Evolutionary conservation across 2,888 invertebrate genomes (phyloP).

Genomic region (Watsonalla binaria): DNA sequence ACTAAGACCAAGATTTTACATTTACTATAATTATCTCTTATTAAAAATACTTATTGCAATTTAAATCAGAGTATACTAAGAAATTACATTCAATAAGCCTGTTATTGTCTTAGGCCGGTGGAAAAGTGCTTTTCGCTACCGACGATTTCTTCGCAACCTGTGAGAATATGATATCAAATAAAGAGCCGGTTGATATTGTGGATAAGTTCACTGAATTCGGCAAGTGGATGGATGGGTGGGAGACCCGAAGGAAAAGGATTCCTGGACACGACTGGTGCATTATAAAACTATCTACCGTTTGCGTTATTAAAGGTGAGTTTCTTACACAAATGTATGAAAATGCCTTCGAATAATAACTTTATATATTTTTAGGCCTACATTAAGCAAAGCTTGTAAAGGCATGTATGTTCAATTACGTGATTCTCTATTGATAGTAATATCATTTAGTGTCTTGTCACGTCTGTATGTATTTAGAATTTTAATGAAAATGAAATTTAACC

Average conservation of each 20-base stretch:
- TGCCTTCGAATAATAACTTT: not conserved
- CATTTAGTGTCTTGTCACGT: no score
- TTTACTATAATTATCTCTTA: no score
- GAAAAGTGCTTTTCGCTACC: slow-evolving; percentile 78
- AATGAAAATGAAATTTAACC: no score
- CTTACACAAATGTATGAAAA: not conserved
- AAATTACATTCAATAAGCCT: slow-evolving; percentile 2
- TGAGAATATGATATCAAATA: slow-evolving; percentile 77
- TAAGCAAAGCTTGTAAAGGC: not conserved
- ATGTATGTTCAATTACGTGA: not conserved
- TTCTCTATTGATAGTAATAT: no score
- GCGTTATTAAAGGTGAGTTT: slow-evolving; percentile 67
- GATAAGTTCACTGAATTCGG: slow-evolving; percentile 80
- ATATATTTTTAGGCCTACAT: not conserved
- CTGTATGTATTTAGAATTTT: no score
- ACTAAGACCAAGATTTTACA: no score
- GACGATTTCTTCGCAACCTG: slow-evolving; percentile 82
- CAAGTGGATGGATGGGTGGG: slow-evolving; percentile 86
- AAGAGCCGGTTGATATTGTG: slow-evolving; percentile 75
- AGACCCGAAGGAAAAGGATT: slow-evolving; percentile 79
- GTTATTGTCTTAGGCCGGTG: slow-evolving; percentile 69
- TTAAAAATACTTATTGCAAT: no score
- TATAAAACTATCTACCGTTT: slow-evolving; percentile 75
- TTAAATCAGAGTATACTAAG: not conserved
- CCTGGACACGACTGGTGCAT: slow-evolving; percentile 82